A percentile compares a stretch with the other conserved stretches of the same genome.
These are phyloP conservation scores for Aplysia californica DNA, from an alignment of 1,140 invertebrate genomes.

Conservation along the genomic window DNA sequence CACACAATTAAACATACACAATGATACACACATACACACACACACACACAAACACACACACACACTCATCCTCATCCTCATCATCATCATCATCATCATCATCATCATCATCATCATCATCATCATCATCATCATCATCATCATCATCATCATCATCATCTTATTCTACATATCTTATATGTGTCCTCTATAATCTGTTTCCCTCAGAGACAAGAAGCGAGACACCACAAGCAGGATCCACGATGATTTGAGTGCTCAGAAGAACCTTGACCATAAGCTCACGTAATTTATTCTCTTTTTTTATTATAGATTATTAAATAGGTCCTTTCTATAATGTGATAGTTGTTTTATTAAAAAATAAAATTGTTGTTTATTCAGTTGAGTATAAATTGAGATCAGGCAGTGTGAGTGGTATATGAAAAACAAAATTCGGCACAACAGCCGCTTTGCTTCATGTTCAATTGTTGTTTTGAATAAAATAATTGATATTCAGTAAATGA, in stretches of 20 bases:
- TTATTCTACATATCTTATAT: neutral
- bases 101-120: neutral
- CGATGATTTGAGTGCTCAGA: constrained; percentile 39
- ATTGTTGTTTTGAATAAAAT: too few relatives aligned
- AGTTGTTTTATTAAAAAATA: neutral
- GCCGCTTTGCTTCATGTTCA: too few relatives aligned
- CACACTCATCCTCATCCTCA: neutral
- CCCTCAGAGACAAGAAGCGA: constrained; percentile 44
- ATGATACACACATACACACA: too few relatives aligned
- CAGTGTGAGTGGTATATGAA: too few relatives aligned
- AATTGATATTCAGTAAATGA: too few relatives aligned
- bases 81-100: neutral
- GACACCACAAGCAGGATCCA: constrained; percentile 41
- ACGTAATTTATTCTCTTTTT: constrained; percentile 40
- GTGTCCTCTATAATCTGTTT: too few relatives aligned
- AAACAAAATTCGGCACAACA: too few relatives aligned
- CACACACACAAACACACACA: too few relatives aligned
- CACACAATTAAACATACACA: too few relatives aligned
- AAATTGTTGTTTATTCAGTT: neutral
- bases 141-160: neutral
- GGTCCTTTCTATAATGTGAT: neutral
- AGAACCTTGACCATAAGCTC: constrained; percentile 46
- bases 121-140: neutral
- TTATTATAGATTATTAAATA: neutral
- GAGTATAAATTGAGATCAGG: too few relatives aligned